A percentile compares a stretch with the other conserved stretches of the same genome.
phyloP scores from a whole-genome alignment of 2,888 invertebrate genomes.

The Ectemnius continuus region DNA sequence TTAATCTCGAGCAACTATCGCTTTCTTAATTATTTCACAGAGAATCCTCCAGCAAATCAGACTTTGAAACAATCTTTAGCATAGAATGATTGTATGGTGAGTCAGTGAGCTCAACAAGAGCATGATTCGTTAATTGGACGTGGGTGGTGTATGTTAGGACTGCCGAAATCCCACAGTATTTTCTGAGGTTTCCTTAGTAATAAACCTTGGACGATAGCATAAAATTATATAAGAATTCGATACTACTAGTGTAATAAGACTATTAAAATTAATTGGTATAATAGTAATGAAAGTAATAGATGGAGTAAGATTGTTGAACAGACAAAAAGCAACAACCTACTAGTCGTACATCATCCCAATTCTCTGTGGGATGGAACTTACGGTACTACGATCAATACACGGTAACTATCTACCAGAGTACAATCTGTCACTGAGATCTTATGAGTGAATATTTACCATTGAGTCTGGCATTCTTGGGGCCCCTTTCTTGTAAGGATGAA shows the following conservation, averaged over 20 bases:
- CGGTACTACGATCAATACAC: too few relatives aligned
- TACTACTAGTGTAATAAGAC: too few relatives aligned
- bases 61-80: conserved; percentile 18
- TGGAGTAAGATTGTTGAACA: conserved; percentile 25
- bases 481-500: conserved; percentile 88
- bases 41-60: neutral
- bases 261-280: conserved; percentile 37
- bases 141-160: conserved; percentile 51
- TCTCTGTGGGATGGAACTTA: too few relatives aligned
- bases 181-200: conserved; percentile 3
- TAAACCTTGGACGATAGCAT: neutral
- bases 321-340: conserved; percentile 56
- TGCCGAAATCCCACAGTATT: conserved; percentile 6
- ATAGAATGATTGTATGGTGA: conserved; percentile 50
- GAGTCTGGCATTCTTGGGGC: conserved; percentile 90
- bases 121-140: conserved; percentile 48
- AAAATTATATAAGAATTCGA: neutral
- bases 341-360: too few relatives aligned
- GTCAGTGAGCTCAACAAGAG: conserved; percentile 55
- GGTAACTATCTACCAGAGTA: conserved; percentile 29
- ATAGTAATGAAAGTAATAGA: conserved; percentile 32
- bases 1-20: too few relatives aligned
- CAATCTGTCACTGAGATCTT: neutral
- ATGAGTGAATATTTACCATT: conserved; percentile 83
- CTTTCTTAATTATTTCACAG: neutral